A percentile compares a stretch with the other conserved stretches of the same genome.
Evolutionary conservation across 92 coral and sea anemone genomes (phyloP).

Genomic region (Chrysogorgia sp.): DNA sequence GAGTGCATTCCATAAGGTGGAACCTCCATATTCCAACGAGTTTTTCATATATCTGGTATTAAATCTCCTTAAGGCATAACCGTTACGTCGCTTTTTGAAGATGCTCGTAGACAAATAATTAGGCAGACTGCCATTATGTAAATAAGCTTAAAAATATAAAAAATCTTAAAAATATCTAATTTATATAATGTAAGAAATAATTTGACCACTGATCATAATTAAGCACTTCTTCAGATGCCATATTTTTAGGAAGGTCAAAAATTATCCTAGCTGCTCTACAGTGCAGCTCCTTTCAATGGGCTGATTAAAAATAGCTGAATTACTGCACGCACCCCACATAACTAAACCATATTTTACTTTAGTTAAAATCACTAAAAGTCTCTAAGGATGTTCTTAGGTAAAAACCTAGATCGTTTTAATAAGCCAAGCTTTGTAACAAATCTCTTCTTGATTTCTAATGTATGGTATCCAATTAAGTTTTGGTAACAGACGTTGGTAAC

Average conservation of each 20-base stretch:
- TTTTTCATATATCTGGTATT: no score
- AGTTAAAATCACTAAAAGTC: slow-evolving; percentile 30
- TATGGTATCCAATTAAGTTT: slow-evolving; percentile 41
- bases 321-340: slow-evolving; percentile 31
- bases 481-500: slow-evolving; percentile 34
- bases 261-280: slow-evolving; percentile 45
- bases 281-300: slow-evolving; percentile 8
- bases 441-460: slow-evolving; percentile 47
- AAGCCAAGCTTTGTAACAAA: slow-evolving; percentile 41
- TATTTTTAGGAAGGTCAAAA: slow-evolving; percentile 25
- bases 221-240: background rate
- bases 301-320: no score
- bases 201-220: no score
- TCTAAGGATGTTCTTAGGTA: slow-evolving; percentile 9
- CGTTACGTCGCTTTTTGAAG: no score
- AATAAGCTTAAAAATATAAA: no score
- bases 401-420: slow-evolving; percentile 33
- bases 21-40: no score
- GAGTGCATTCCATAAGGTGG: no score
- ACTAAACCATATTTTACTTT: slow-evolving; percentile 28
- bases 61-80: no score
- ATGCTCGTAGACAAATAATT: no score
- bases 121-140: no score
- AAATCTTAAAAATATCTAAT: no score
- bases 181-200: no score